Base-by-base conservation (phyloP, 2,113 vertebrate species). In the Thomomys bottae region DNA sequence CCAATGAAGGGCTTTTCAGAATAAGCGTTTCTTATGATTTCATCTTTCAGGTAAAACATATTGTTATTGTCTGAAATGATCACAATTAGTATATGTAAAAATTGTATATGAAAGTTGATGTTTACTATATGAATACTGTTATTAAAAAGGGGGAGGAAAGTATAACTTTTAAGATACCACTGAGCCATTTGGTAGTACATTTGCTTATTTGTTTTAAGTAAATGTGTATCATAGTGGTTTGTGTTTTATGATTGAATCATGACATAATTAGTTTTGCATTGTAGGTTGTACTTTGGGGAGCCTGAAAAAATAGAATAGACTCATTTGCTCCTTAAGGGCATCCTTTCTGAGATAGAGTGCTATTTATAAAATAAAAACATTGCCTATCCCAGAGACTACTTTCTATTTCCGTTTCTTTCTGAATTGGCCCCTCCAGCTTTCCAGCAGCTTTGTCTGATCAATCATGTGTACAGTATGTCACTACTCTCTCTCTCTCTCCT, bases 351-450 rank as follows among this genome's bases (percentile, higher is more conserved):
- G 32, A 66, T 89, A 81, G 71, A 93, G 73, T 30, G 68, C 76
- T 88, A 20, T 92, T 87, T 73, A 30, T 72, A 84, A 76, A 92
- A 77, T 61, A 64, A 86, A 90, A 72, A 34, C 20, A 34, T 57
- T 6, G 9, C 24, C 57, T 49, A 49, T 26, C 72, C 63, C 54
- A n/a, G n/a, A 92, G 72, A 70, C 36, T 66, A n/a, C 70, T 70
- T 88, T 59, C 38, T 92, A 24, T 63, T 94, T 89, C 40, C 54
- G 30, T 84, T 87, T 90, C 59, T 93, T 93, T 89, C 68, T 57
- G 54, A 89, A 84, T 91, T 28, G 57, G 57, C 77, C 34, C 32
- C 42, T 90, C 87, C 7, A 87, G 87, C 72, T 61, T 61, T 88
- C 86, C 70, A 28, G 57, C 38, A 34, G 30, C 26, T 42, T 68